These are phyloP conservation scores for Furcifer pardalis DNA, from an alignment of 2,797 vertebrate species.

Conservation along the genomic window DNA sequence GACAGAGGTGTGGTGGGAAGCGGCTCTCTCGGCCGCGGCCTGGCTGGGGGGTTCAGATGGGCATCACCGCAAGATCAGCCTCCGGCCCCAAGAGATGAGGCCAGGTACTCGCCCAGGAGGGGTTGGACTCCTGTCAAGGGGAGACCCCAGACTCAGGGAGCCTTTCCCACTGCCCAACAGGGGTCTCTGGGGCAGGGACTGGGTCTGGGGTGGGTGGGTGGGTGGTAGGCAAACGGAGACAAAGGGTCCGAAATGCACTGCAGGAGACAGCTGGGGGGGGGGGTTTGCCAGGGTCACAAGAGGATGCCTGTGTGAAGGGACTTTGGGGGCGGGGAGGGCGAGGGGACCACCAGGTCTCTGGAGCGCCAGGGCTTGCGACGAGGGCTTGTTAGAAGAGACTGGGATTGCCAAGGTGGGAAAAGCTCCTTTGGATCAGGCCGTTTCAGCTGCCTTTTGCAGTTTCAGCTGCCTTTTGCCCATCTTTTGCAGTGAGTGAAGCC, in stretches of 20 bases:
- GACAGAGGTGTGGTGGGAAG: constrained; percentile 87
- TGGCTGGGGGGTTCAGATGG: constrained; percentile 86
- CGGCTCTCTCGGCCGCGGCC: constrained; percentile 74
- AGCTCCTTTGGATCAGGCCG: no score
- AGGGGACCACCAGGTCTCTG: no score
- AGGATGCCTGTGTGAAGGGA: no score
- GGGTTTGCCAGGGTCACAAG: no score
- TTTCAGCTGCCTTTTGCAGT: no score
- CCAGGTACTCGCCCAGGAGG: constrained; percentile 78
- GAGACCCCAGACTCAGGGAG: not conserved
- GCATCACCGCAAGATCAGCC: constrained; percentile 79
- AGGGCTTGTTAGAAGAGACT: not conserved
- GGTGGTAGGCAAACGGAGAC: no score
- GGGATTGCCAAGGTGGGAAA: not conserved
- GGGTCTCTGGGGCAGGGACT: not conserved
- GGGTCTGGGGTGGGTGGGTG: no score
- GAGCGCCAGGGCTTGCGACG: not conserved
- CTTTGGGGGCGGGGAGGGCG: not conserved
- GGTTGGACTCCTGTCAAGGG: no score
- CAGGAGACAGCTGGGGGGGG: no score
- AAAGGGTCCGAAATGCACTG: no score
- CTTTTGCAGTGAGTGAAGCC: constrained; percentile 86
- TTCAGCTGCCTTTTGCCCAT: fast-evolving
- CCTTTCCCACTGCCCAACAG: not conserved
- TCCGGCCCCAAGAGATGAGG: constrained; percentile 87